phyloP scores from a whole-genome alignment of 2,888 invertebrate species.

The Meta bourneti region DNA sequence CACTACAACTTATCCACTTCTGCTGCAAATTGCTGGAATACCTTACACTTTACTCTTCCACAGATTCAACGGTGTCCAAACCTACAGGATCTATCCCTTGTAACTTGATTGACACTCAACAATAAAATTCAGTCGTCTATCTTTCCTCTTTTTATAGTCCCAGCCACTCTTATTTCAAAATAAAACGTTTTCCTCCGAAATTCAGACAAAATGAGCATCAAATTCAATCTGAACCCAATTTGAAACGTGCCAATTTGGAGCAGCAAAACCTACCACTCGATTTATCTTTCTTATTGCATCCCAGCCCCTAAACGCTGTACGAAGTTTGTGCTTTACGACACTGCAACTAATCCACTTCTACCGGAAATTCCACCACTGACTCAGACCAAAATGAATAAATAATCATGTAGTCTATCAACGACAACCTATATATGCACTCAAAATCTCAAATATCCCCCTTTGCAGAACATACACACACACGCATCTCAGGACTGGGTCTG shows the following conservation, averaged over 20 bases:
- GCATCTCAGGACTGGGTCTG: neutral
- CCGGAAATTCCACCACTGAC: constrained; percentile 7
- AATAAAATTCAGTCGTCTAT: too few species aligned
- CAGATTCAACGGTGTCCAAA: too few species aligned
- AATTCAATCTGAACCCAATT: neutral
- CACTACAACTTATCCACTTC: too few species aligned
- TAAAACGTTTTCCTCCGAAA: too few species aligned
- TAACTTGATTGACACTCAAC: too few species aligned
- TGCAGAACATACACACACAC: neutral
- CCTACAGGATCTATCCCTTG: too few species aligned
- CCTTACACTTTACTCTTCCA: too few species aligned
- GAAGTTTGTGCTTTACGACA: neutral
- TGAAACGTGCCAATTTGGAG: neutral
- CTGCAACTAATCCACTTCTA: constrained; percentile 42
- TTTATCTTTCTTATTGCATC: constrained; percentile 11
- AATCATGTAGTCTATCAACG: constrained; percentile 24
- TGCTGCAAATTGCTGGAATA: too few species aligned
- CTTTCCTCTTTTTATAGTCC: too few species aligned
- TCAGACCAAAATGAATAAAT: constrained; percentile 18
- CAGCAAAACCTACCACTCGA: neutral
- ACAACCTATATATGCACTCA: constrained; percentile 1
- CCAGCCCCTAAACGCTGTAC: neutral
- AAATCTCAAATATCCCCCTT: neutral
- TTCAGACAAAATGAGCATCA: too few species aligned
- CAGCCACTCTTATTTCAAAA: too few species aligned